Evolutionary conservation across 2,113 vertebrate genomes (phyloP).

Genomic region (Taurulus bubalis): DNA sequence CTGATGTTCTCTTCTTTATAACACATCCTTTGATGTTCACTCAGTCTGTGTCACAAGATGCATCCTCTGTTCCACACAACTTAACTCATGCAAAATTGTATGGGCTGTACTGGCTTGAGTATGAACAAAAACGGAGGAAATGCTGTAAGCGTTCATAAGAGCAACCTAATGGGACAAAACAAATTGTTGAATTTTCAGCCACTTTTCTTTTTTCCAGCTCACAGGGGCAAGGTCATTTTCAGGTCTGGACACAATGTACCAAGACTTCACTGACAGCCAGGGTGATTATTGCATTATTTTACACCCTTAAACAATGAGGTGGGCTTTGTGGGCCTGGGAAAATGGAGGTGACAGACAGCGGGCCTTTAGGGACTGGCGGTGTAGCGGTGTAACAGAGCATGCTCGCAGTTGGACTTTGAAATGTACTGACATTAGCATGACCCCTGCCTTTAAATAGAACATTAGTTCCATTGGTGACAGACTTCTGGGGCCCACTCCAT

Average conservation of each 20-base stretch:
- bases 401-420: neutral
- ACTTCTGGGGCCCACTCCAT: neutral
- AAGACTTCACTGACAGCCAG: neutral
- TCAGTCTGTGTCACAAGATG: neutral
- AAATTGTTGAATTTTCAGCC: slow-evolving; percentile 32
- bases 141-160: neutral
- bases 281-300: neutral
- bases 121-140: neutral
- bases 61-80: neutral
- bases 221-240: slow-evolving; percentile 28
- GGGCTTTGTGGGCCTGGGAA: slow-evolving; percentile 12
- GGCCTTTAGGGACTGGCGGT: slow-evolving; percentile 30
- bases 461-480: neutral
- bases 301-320: slow-evolving; percentile 52
- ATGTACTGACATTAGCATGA: slow-evolving; percentile 27
- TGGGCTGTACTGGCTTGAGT: neutral
- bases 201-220: slow-evolving; percentile 9
- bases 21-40: neutral
- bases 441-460: neutral
- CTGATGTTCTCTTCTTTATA: neutral
- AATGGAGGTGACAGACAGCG: slow-evolving; percentile 41
- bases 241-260: neutral
- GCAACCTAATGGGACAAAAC: slow-evolving; percentile 12
- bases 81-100: neutral
- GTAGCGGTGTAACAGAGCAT: neutral